Base-by-base conservation (phyloP, 1,140 invertebrate genomes). In the Stratiolaelaps scimitus region DNA sequence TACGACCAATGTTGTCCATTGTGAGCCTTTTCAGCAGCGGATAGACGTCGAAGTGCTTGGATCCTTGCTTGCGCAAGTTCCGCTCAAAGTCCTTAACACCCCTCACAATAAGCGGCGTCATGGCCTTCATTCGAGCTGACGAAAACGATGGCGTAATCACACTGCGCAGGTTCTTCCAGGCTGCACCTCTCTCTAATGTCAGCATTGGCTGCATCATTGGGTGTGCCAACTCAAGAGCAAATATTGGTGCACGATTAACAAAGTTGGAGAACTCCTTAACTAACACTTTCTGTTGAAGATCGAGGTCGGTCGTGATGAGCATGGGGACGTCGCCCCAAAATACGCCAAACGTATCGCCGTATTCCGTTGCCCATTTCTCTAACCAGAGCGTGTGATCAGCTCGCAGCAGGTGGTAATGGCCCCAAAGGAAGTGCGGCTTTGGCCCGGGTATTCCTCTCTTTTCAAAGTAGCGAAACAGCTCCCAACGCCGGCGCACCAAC, bases 11-110 rank as follows among this genome's bases (percentile, higher is more conserved):
- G 53, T 60, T 26, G 4, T 26, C 1, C 53, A 26, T 23, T 17
- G 53, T 60, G 17, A 60, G 10, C 23, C 23, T 60, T 34, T 60
- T n/a, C 4, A 60, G 53, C 1, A 60, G 10, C 2, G 53, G 53
- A 23, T 60, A 60, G 10, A 60, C 10, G 34, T 60, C 53, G 53
- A 60, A 60, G 4, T 48, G 47, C 7, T 28, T 60, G 26, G 53
- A 60, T 26, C 15, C 17, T 15, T 17, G 10, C 5, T n/a, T 15
- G 1, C 17, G 17, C 53, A 60, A 26, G 5, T 60, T 60, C 15
- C 2, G 13, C 23, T 26, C 10, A 2, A 60, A 23, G 26, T 34
- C 53, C 10, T 60, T 34, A 34, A 60, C 10, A 26, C 53, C 26
- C 10, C 26, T 15, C 23, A 60, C 15, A 19, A 60, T 26, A 15